Evolutionary conservation across 2,888 invertebrate species (phyloP), one percentile per base, ranked within the genome.

Genomic region (Ditula angustiorana): DNA sequence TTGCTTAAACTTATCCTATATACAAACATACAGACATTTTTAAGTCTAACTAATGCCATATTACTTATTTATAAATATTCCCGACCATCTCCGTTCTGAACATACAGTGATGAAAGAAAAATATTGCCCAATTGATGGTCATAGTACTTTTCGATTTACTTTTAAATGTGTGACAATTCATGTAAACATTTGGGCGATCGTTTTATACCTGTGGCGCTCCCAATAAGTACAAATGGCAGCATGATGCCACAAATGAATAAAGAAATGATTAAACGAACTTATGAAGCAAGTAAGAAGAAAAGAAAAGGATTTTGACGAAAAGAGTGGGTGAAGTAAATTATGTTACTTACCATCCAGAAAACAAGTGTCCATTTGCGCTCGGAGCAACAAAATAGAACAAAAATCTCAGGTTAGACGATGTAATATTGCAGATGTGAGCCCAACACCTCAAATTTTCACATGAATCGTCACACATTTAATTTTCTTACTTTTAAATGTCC

Each of bases 401-500:
- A n/a, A n/a, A n/a, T n/a, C n/a, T n/a, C n/a, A n/a, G n/a, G n/a
- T n/a, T n/a, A n/a, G n/a, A n/a, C n/a, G n/a, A n/a, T n/a, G n/a
- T n/a, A n/a, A n/a, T n/a, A n/a, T n/a, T n/a, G n/a, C n/a, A n/a
- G n/a, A n/a, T n/a, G n/a, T n/a, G n/a, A n/a, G n/a, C n/a, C n/a
- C n/a, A n/a, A n/a, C n/a, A n/a, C n/a, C 2, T 16, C 1, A 37
- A 5, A 8, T 37, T 8, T 0, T 52, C 8, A 10, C 33, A 21
- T 23, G 53, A 23, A 5, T 16, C 10, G 19, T 41, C 26, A 26
- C 26, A 37, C 5, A n/a, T 10, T 10, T 26, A 11, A 37, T 13
- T 41, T 28, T 30, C n/a, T 23, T 41, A 37, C 19, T 57, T 35
- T 63, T 58, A 44, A 52, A 50, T 50, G 50, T 30, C 57, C 8